phyloP scores from a whole-genome alignment of 2,797 vertebrate species.

The Xenops minutus region DNA sequence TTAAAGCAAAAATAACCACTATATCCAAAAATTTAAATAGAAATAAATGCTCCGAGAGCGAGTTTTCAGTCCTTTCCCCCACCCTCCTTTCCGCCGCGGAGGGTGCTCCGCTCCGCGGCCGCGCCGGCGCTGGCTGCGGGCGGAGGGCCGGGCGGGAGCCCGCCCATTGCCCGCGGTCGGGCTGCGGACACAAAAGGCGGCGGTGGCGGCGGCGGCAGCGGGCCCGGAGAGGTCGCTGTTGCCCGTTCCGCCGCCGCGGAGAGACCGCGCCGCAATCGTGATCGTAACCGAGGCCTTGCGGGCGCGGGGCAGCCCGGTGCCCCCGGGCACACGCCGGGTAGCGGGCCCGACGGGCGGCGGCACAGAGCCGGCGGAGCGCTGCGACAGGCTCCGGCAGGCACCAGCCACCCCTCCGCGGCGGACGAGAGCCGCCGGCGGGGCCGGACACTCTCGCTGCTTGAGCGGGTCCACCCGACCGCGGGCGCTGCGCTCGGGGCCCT shows the following conservation, averaged over 20 bases:
- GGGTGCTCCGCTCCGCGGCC: neutral
- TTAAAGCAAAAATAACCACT: neutral
- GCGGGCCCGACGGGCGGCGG: neutral
- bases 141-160: neutral
- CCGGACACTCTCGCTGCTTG: too few species aligned
- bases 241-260: conserved; percentile 73
- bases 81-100: too few species aligned
- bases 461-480: neutral
- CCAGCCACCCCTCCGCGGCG: fast-evolving
- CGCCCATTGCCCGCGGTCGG: neutral
- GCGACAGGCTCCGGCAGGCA: neutral
- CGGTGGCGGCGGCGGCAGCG: neutral
- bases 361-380: neutral
- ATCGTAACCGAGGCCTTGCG: conserved; percentile 99
- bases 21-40: neutral
- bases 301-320: neutral
- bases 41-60: neutral
- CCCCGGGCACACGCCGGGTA: neutral
- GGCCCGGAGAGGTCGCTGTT: conserved; percentile 85
- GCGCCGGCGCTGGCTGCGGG: neutral
- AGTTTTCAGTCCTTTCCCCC: neutral
- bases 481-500: neutral
- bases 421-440: neutral
- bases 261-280: conserved; percentile 85
- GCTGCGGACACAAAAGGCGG: conserved; percentile 25